phyloP scores from a whole-genome alignment of 1,140 invertebrate genomes.

The Trichomalopsis sarcophagae region DNA sequence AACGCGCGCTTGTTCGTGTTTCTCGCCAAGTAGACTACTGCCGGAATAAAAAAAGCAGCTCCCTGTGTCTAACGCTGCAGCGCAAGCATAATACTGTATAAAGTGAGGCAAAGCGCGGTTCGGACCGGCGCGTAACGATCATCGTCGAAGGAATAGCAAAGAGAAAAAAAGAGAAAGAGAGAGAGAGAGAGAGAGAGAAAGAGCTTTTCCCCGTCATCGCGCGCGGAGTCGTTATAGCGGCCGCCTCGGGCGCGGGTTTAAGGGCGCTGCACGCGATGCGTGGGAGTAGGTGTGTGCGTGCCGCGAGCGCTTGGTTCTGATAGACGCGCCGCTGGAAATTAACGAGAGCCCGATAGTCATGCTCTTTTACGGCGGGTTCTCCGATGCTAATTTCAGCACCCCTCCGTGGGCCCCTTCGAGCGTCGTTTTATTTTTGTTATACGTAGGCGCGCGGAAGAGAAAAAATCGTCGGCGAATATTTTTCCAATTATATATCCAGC shows the following conservation, averaged over 20 bases:
- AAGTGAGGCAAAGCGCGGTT: neutral
- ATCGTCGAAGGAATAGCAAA: neutral
- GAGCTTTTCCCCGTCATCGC: neutral
- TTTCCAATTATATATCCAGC: neutral
- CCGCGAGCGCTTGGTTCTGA: neutral
- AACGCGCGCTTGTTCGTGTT: constrained; percentile 18
- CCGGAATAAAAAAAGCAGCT: neutral
- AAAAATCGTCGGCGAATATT: neutral
- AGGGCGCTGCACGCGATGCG: constrained; percentile 12
- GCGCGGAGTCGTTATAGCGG: neutral
- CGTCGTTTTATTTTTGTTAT: neutral
- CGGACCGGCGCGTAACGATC: constrained; percentile 18
- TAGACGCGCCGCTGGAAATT: constrained; percentile 19
- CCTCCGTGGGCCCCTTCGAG: neutral
- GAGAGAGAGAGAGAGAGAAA: neutral
- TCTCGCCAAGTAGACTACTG: constrained; percentile 30
- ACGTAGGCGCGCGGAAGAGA: no score
- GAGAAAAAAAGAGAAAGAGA: neutral
- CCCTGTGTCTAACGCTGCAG: neutral
- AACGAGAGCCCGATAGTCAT: constrained; percentile 29
- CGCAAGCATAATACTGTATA: neutral
- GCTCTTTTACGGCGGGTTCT: neutral
- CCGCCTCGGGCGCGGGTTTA: constrained; percentile 9
- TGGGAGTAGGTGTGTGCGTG: neutral
- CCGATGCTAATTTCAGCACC: neutral